phyloP scores from a whole-genome alignment of 2,888 invertebrate genomes.

The Polydrusus tereticollis region DNA sequence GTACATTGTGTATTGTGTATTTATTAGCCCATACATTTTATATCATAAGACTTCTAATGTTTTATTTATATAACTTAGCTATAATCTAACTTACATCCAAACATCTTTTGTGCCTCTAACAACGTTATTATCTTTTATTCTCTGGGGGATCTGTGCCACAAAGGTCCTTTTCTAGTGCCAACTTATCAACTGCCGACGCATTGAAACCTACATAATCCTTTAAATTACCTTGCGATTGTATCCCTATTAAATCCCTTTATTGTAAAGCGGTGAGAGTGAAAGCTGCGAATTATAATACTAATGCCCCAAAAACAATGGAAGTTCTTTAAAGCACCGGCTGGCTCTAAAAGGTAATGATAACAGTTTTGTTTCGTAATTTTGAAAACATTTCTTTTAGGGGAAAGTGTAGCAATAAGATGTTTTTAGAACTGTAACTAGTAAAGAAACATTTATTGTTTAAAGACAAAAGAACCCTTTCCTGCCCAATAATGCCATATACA shows the following conservation, averaged over 20 bases:
- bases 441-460: no score
- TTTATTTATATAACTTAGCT: neutral
- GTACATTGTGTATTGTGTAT: no score
- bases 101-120: neutral
- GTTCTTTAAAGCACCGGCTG: constrained; percentile 1
- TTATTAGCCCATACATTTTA: no score
- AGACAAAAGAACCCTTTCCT: no score
- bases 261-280: constrained; percentile 24
- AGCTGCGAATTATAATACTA: constrained; percentile 32
- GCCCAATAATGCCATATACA: no score
- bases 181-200: constrained; percentile 24
- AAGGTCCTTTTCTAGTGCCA: constrained; percentile 23
- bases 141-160: constrained; percentile 12
- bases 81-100: neutral
- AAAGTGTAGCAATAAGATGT: no score
- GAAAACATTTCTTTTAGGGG: neutral
- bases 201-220: constrained; percentile 30
- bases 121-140: constrained; percentile 9
- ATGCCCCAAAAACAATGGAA: constrained; percentile 26
- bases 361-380: neutral
- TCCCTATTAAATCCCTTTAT: constrained; percentile 13
- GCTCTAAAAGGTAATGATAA: neutral
- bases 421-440: no score
- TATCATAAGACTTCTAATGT: no score
- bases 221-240: constrained; percentile 31